phyloP scores from a whole-genome alignment of 2,797 vertebrate genomes.

The Ataeniobius toweri region DNA sequence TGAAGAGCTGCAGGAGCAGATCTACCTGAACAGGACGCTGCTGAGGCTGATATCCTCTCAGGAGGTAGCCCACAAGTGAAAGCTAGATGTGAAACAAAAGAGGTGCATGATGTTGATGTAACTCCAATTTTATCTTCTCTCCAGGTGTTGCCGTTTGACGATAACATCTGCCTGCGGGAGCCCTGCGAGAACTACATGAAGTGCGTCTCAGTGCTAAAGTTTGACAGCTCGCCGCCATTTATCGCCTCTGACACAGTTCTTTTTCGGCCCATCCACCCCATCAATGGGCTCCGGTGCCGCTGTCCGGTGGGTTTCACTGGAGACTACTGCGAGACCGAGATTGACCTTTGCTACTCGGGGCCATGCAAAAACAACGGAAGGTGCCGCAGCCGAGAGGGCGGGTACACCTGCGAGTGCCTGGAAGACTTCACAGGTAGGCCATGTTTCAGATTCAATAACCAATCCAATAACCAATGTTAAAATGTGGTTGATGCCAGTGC shows the following conservation, averaged over 20 bases:
- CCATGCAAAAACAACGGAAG: slow-evolving; percentile 89
- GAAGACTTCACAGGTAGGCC: slow-evolving; percentile 93
- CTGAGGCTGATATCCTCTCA: slow-evolving; percentile 89
- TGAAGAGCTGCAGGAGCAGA: slow-evolving; percentile 96
- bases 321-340: slow-evolving; percentile 96
- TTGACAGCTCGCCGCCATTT: slow-evolving; percentile 96
- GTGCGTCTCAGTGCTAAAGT: slow-evolving; percentile 95
- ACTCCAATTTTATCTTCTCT: not conserved
- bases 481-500: slow-evolving; percentile 50
- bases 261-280: slow-evolving; percentile 96
- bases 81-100: not conserved
- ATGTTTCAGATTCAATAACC: not conserved
- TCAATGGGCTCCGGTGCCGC: slow-evolving; percentile 94
- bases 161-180: slow-evolving; percentile 97
- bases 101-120: not conserved
- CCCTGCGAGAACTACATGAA: slow-evolving; percentile 99
- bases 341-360: slow-evolving; percentile 95
- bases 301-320: slow-evolving; percentile 94
- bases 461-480: slow-evolving; percentile 45
- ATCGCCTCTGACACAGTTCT: slow-evolving; percentile 93
- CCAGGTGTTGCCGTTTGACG: slow-evolving; percentile 93
- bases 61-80: slow-evolving; percentile 65
- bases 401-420: slow-evolving; percentile 93
- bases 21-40: slow-evolving; percentile 95
- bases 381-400: slow-evolving; percentile 93